Percentiles rank a stretch among this genome's conserved stretches.
These are phyloP conservation scores for Macropus fuliginosus DNA, from an alignment of 2,797 vertebrate species.

Conservation along the genomic window DNA sequence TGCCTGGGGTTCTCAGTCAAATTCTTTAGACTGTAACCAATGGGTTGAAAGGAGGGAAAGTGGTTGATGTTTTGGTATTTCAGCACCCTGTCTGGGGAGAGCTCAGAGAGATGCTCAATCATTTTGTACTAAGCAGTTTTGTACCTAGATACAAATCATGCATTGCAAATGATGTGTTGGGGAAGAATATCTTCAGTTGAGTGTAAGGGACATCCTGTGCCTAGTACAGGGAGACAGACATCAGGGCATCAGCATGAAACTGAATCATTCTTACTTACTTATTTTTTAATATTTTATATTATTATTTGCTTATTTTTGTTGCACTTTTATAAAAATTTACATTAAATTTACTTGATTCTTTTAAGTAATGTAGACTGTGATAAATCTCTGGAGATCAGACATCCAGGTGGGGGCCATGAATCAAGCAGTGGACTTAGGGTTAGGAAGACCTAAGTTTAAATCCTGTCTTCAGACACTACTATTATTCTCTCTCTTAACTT, in stretches of 20 bases:
- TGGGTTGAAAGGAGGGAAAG: constrained; percentile 38
- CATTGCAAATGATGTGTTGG: neutral
- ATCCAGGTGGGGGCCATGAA: neutral
- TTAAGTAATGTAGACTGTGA: neutral
- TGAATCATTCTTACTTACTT: neutral
- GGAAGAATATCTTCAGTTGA: neutral
- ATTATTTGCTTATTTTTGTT: neutral
- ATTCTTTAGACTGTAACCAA: constrained; percentile 61
- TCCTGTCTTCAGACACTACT: neutral
- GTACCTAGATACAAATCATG: neutral
- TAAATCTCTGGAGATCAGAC: neutral
- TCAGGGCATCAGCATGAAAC: neutral
- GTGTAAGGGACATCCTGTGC: neutral
- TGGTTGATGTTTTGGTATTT: neutral
- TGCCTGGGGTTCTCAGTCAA: constrained; percentile 46
- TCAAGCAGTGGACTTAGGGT: neutral
- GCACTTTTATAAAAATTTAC: neutral
- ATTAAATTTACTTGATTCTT: neutral
- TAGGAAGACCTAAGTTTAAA: neutral
- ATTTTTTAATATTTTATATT: neutral
- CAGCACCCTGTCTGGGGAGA: constrained; percentile 2
- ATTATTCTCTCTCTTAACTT: neutral
- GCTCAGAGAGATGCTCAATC: neutral
- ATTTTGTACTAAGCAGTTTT: neutral
- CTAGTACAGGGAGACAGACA: neutral